phyloP scores from a whole-genome alignment of 2,797 vertebrate genomes.

The Microhierax caerulescens region DNA sequence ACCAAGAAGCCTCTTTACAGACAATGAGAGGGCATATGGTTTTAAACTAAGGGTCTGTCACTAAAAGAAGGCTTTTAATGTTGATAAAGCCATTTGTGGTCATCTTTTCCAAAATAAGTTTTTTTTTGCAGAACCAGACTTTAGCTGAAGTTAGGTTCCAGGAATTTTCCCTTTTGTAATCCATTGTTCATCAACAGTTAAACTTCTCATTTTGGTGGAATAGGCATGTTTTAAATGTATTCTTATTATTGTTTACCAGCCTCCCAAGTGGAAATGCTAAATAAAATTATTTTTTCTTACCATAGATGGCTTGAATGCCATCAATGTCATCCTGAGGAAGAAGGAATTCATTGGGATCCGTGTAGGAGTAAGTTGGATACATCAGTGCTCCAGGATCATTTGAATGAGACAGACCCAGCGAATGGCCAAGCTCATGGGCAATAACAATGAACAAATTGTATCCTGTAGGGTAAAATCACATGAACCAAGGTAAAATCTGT shows the following conservation, averaged over 20 bases:
- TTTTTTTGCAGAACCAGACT: not conserved
- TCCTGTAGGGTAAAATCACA: slow-evolving; percentile 70
- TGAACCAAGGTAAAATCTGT: not conserved
- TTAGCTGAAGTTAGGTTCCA: not conserved
- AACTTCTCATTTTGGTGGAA: not conserved
- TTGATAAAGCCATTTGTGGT: not conserved
- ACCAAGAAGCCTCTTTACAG: not conserved
- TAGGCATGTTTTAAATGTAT: not conserved
- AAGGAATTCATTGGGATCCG: slow-evolving; percentile 69
- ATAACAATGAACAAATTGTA: slow-evolving; percentile 92
- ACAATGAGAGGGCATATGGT: not conserved
- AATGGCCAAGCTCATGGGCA: slow-evolving; percentile 93
- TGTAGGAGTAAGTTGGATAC: slow-evolving; percentile 88
- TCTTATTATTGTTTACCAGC: not conserved
- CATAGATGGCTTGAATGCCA: slow-evolving; percentile 93
- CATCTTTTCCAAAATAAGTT: not conserved
- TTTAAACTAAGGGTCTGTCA: not conserved
- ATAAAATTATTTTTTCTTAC: slow-evolving; percentile 67
- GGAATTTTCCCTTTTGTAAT: not conserved
- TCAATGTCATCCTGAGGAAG: slow-evolving; percentile 89
- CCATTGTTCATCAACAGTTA: not conserved
- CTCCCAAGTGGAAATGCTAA: not conserved
- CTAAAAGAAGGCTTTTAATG: not conserved
- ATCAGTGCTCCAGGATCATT: slow-evolving; percentile 87
- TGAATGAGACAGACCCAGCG: slow-evolving; percentile 91